phyloP scores from a whole-genome alignment of 2,797 vertebrate species.

The Xenops minutus region DNA sequence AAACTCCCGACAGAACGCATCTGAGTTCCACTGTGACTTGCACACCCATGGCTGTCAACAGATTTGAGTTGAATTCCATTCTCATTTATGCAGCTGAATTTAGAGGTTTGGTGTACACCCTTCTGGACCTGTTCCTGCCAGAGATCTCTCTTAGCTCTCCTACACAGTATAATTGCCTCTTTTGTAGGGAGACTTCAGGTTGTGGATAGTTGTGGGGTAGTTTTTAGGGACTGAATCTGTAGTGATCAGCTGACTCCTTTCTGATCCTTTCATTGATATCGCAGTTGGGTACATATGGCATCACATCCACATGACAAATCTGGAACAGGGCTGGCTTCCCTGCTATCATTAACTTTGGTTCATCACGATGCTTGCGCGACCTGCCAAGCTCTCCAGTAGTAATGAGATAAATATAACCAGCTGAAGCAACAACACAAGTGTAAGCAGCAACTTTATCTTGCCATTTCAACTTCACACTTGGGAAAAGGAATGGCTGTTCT shows the following conservation, averaged over 20 bases:
- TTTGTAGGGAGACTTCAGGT: background rate
- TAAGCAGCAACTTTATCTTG: slow-evolving; percentile 32
- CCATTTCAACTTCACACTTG: slow-evolving; percentile 32
- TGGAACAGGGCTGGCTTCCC: slow-evolving; percentile 27
- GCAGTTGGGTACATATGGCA: background rate
- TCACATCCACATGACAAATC: slow-evolving; percentile 31
- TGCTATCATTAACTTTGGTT: slow-evolving; percentile 40
- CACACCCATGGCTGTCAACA: background rate
- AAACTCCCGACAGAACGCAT: background rate
- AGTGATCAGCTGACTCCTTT: background rate
- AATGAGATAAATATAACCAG: slow-evolving; percentile 50
- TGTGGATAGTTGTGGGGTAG: background rate
- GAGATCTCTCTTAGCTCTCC: background rate
- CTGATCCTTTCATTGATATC: slow-evolving; percentile 21
- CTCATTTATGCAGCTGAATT: background rate
- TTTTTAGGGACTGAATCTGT: background rate
- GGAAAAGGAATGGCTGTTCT: background rate
- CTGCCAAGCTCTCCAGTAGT: slow-evolving; percentile 49
- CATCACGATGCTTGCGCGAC: background rate
- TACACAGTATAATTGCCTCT: background rate
- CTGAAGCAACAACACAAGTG: background rate
- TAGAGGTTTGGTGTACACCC: background rate
- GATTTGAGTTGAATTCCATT: slow-evolving; percentile 14
- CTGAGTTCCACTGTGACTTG: background rate
- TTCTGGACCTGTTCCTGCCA: background rate